Evolutionary conservation across 2,797 vertebrate species (phyloP).

Genomic region (Ficedula albicollis): DNA sequence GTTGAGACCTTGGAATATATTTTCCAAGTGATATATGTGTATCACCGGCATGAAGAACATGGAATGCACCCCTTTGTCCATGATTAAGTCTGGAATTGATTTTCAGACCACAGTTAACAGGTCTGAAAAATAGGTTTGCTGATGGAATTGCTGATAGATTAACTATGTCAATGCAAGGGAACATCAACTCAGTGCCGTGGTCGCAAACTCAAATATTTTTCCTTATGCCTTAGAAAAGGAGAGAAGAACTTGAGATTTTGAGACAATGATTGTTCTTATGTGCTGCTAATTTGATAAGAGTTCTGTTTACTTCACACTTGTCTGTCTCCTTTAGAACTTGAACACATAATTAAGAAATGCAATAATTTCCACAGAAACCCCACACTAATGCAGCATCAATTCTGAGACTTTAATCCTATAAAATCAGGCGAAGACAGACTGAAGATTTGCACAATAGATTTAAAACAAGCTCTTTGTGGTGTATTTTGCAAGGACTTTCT

Average conservation of each 20-base stretch:
- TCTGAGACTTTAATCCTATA: conserved; percentile 6
- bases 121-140: conserved; percentile 26
- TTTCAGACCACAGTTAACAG: conserved; percentile 44
- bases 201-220: conserved; percentile 24
- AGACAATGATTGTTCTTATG: background rate
- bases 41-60: background rate
- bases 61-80: conserved; percentile 3
- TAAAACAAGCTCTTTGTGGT: background rate
- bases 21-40: background rate
- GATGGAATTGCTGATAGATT: conserved; percentile 40
- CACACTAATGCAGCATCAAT: background rate
- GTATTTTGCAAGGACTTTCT: conserved; percentile 14
- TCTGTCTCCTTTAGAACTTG: background rate
- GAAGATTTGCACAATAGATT: background rate
- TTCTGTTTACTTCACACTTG: conserved; percentile 11
- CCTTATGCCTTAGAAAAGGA: background rate
- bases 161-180: background rate
- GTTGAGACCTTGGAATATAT: conserved; percentile 22
- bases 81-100: conserved; percentile 35
- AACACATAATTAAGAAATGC: conserved; percentile 20
- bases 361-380: background rate
- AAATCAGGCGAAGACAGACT: background rate
- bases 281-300: background rate
- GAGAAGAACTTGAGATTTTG: conserved; percentile 20
- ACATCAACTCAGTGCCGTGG: background rate